Percentiles rank a stretch among this genome's conserved stretches.
phyloP scores from a whole-genome alignment of 2,113 vertebrate genomes.

The Columba janthina region DNA sequence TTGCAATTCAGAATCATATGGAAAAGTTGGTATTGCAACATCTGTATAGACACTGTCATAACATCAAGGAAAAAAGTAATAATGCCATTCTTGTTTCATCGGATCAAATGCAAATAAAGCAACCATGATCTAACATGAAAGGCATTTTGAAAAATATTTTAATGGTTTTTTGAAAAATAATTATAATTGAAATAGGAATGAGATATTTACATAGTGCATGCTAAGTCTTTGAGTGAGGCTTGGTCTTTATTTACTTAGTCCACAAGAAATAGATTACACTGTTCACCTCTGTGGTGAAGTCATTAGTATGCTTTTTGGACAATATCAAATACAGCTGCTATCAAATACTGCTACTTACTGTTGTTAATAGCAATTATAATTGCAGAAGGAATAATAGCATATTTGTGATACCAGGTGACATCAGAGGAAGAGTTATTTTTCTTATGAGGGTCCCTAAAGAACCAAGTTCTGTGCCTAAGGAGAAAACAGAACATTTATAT shows the following conservation, averaged over 20 bases:
- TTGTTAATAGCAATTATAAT: constrained; percentile 8
- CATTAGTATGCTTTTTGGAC: neutral
- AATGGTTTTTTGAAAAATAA: neutral
- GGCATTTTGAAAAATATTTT: neutral
- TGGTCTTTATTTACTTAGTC: constrained; percentile 29
- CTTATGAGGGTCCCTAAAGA: neutral
- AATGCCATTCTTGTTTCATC: constrained; percentile 10
- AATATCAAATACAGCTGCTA: neutral
- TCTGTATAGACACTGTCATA: constrained; percentile 55
- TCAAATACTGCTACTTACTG: neutral
- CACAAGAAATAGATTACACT: neutral
- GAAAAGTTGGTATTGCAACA: constrained; percentile 68
- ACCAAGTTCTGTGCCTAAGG: neutral
- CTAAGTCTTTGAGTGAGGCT: neutral
- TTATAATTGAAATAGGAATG: constrained; percentile 3
- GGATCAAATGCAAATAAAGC: neutral
- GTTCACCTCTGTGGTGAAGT: neutral
- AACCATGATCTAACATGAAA: neutral
- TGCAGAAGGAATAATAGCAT: neutral
- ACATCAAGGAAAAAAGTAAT: constrained; percentile 50
- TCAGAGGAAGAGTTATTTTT: neutral
- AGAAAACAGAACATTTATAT: neutral
- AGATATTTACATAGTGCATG: neutral
- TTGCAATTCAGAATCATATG: constrained; percentile 36
- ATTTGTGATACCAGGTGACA: neutral